Base-by-base conservation (phyloP, 2,113 vertebrate species). In the Condylura cristata region DNA sequence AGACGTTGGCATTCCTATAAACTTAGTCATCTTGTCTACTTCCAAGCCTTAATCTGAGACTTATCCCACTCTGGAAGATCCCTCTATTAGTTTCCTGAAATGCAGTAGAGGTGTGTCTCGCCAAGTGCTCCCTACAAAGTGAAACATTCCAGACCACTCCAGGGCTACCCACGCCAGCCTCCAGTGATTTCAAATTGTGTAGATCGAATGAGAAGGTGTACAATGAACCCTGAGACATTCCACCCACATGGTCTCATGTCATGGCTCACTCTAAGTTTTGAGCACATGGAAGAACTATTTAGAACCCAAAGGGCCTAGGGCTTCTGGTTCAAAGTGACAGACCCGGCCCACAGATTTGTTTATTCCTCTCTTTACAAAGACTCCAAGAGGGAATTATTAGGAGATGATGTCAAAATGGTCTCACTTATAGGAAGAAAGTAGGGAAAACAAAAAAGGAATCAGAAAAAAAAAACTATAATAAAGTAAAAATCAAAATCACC, bases 381-480 rank as follows among this genome's bases (percentile, higher is more conserved):
- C 56, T 14, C 51, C 76, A 89, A 66, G 70, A 82, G 2, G 88
- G 26, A 83, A 2, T 32, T 65, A 48, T 51, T 66, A 28, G 18
- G 78, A 86, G 12, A 85, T 30, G 84, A 84, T 94, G 84, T 86
- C n/a, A 83, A 34, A 82, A n/a, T n/a, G n/a, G n/a, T n/a, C n/a
- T n/a, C n/a, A n/a, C n/a, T n/a, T n/a, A n/a, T n/a, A n/a, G n/a
- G n/a, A n/a, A n/a, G n/a, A n/a, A n/a, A n/a, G n/a, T n/a, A n/a
- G n/a, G n/a, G n/a, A n/a, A n/a, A n/a, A n/a, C n/a, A n/a, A n/a
- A n/a, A n/a, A n/a, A n/a, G n/a, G n/a, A n/a, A n/a, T n/a, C n/a
- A n/a, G n/a, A n/a, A n/a, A n/a, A n/a, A n/a, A n/a, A n/a, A n/a
- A n/a, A n/a, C n/a, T n/a, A n/a, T n/a, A n/a, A n/a, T n/a, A n/a